Conservation (phyloP, 2,113 vertebrate species). For the Zosterops borbonicus region DNA sequence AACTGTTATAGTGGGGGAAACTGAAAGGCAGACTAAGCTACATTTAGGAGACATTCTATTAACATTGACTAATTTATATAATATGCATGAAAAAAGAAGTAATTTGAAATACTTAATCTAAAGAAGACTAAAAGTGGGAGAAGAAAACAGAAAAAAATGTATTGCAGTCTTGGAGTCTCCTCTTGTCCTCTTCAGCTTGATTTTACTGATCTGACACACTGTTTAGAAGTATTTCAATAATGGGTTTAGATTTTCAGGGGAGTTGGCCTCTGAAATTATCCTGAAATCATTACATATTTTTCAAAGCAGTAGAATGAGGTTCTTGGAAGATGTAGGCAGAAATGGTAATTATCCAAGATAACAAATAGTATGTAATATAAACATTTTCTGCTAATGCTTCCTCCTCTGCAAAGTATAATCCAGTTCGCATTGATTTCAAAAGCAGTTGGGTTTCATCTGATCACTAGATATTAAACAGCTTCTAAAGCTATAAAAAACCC, state of each 20-base stretch:
- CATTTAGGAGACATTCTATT: not conserved
- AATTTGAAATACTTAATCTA: not conserved
- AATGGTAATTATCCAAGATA: not conserved
- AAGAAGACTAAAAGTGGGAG: not conserved
- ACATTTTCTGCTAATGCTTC: constrained; percentile 14
- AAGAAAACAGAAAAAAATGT: not conserved
- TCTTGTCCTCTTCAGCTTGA: not conserved
- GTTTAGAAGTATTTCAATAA: not conserved
- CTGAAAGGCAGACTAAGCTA: not conserved
- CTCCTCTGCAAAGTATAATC: not conserved
- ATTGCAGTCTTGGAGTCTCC: not conserved
- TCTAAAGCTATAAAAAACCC: not conserved
- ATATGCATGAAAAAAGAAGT: not conserved
- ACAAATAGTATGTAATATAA: constrained; percentile 13
- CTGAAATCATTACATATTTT: not conserved
- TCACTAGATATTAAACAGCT: constrained; percentile 35
- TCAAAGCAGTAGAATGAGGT: not conserved
- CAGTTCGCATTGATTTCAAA: constrained; percentile 40
- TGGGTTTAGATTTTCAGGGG: not conserved
- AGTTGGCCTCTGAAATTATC: not conserved
- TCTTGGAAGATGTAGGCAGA: not conserved
- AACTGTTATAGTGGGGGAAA: not conserved
- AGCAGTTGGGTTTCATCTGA: constrained; percentile 21
- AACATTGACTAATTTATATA: not conserved
- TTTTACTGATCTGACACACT: not conserved